Percentiles rank a stretch among this genome's conserved stretches.
Evolutionary conservation across 2,888 invertebrate genomes (phyloP).

Genomic region (Drosophila rubida): DNA sequence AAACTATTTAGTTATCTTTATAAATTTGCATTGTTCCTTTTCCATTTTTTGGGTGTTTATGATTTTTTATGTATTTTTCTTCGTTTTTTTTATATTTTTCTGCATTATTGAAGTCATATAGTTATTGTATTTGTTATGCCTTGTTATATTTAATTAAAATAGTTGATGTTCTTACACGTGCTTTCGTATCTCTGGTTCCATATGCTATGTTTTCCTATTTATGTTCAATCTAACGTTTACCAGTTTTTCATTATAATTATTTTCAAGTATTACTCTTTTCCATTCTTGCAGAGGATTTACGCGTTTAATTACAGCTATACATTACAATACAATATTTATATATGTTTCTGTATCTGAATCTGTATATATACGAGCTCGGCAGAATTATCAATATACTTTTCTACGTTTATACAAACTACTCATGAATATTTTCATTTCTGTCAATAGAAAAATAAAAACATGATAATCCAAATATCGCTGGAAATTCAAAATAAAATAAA

Average conservation of each 20-base stretch:
- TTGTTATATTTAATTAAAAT: constrained; percentile 70
- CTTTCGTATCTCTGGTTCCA: constrained; percentile 50
- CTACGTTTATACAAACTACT: constrained; percentile 55
- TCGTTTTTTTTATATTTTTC: constrained; percentile 31
- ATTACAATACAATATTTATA: constrained; percentile 65
- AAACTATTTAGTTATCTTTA: constrained; percentile 50
- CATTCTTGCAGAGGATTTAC: constrained; percentile 50
- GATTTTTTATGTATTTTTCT: constrained; percentile 10
- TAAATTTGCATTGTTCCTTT: constrained; percentile 46
- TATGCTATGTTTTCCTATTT: constrained; percentile 65
- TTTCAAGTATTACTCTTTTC: constrained; percentile 50
- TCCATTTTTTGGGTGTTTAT: constrained; percentile 19
- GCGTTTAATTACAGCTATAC: constrained; percentile 66
- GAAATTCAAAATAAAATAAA: too few species aligned
- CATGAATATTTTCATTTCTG: constrained; percentile 19
- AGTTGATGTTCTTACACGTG: constrained; percentile 66
- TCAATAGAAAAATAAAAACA: constrained; percentile 27
- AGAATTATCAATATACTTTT: constrained; percentile 42
- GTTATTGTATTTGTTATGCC: constrained; percentile 71
- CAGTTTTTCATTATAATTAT: constrained; percentile 61
- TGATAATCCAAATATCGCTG: too few species aligned
- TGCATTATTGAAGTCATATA: constrained; percentile 36
- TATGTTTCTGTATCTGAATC: constrained; percentile 43
- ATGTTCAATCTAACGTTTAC: constrained; percentile 72
- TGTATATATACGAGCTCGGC: constrained; percentile 45